Conservation (phyloP, 2,888 invertebrate species). For the Hololepta plana region DNA sequence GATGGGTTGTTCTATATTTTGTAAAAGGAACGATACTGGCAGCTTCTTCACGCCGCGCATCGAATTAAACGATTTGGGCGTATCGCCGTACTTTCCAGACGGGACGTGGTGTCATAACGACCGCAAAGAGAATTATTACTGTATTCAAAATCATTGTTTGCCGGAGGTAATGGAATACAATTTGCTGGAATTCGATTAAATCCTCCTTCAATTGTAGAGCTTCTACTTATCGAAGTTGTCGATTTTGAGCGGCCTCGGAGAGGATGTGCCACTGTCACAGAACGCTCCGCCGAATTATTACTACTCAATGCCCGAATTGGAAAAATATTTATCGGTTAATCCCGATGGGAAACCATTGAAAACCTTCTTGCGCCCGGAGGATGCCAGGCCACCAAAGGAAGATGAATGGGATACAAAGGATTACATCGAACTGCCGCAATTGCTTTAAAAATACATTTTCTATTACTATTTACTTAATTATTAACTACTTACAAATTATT, state of each 20-base stretch:
- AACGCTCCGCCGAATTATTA: slow-evolving; percentile 37
- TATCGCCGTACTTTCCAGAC: slow-evolving; percentile 61
- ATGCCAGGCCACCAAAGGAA: slow-evolving; percentile 32
- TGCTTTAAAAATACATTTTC: no score
- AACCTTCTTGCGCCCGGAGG: slow-evolving; percentile 34
- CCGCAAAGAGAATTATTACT: slow-evolving; percentile 45
- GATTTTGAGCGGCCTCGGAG: slow-evolving; percentile 29
- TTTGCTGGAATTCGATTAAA: no score
- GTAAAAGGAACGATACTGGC: slow-evolving; percentile 42
- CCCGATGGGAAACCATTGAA: slow-evolving; percentile 39
- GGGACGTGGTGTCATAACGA: slow-evolving; percentile 65
- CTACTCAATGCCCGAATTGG: slow-evolving; percentile 31
- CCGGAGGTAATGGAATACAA: slow-evolving; percentile 42
- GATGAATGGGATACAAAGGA: slow-evolving; percentile 49
- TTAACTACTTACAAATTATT: no score
- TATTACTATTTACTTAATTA: no score
- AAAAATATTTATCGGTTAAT: slow-evolving; percentile 41
- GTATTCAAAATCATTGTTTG: slow-evolving; percentile 55
- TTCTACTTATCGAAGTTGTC: slow-evolving; percentile 13
- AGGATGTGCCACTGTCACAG: slow-evolving; percentile 41
- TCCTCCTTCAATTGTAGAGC: slow-evolving; percentile 5
- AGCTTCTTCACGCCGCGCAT: slow-evolving; percentile 59
- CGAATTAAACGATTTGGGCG: slow-evolving; percentile 54
- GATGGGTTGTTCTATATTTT: slow-evolving; percentile 68
- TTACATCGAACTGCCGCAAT: slow-evolving; percentile 45